Conservation (phyloP, 2,113 vertebrate genomes). For the Isurus oxyrinchus region DNA sequence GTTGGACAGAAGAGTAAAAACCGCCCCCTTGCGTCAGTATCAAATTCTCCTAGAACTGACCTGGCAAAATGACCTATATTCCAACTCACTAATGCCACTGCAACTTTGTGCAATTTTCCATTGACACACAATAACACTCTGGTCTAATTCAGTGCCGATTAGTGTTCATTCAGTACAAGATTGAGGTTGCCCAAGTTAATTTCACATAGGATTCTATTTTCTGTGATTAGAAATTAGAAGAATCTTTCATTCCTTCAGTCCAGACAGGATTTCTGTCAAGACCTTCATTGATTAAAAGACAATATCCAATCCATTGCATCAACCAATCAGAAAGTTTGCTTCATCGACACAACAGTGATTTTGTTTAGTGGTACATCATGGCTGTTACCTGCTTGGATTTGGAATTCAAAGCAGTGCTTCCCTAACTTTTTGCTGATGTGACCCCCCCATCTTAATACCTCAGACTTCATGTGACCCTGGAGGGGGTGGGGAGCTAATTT, state of each 20-base stretch:
- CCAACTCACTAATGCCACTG: not conserved
- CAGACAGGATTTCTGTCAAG: not conserved
- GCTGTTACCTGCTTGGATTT: not conserved
- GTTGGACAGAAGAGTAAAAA: not conserved
- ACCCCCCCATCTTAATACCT: too few relatives aligned
- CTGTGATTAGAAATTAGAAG: not conserved
- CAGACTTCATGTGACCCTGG: too few relatives aligned
- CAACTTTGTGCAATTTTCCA: not conserved
- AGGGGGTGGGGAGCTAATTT: too few relatives aligned
- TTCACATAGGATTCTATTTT: not conserved
- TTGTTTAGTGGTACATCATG: not conserved
- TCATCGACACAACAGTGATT: not conserved
- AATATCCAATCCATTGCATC: not conserved
- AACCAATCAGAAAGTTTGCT: not conserved
- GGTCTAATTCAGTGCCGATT: not conserved
- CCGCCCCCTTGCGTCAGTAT: not conserved
- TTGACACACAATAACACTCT: not conserved
- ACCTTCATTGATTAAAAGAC: not conserved
- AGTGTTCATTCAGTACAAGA: too few relatives aligned
- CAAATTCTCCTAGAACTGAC: not conserved
- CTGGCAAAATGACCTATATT: not conserved
- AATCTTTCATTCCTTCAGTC: not conserved
- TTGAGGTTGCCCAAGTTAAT: not conserved
- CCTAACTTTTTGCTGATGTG: too few relatives aligned
- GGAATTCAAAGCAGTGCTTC: not conserved